These are phyloP conservation scores for Ectobius pallidus DNA, from an alignment of 2,888 invertebrate genomes.

Conservation along the genomic window DNA sequence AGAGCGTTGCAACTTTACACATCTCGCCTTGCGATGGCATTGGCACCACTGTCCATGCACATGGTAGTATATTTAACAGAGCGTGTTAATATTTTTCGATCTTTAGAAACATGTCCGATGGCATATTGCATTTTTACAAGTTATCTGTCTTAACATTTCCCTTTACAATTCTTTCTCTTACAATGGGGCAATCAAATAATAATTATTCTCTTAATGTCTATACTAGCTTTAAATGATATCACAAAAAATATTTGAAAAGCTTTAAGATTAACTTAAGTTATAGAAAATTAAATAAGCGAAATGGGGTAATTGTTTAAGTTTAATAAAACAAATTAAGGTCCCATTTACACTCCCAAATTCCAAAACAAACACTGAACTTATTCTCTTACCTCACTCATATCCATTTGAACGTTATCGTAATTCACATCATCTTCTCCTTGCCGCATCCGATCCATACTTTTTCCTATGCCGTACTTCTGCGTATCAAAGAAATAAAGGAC, in stretches of 20 bases:
- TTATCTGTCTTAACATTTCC: conserved; percentile 10
- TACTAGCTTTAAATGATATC: too few relatives aligned
- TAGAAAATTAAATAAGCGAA: background rate
- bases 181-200: background rate
- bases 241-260: too few relatives aligned
- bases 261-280: too few relatives aligned
- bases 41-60: conserved; percentile 44
- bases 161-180: background rate
- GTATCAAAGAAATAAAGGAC: background rate
- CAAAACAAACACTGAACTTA: too few relatives aligned
- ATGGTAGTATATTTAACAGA: conserved; percentile 53
- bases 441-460: conserved; percentile 17
- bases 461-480: background rate
- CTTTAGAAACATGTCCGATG: conserved; percentile 37
- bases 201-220: too few relatives aligned
- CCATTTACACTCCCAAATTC: background rate
- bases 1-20: conserved; percentile 40
- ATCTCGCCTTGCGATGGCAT: conserved; percentile 41
- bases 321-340: background rate
- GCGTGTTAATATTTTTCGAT: conserved; percentile 54
- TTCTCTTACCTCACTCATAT: conserved; percentile 67
- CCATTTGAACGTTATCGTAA: conserved; percentile 80
- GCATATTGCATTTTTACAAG: conserved; percentile 28
- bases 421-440: conserved; percentile 61
- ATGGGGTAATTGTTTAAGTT: background rate